These are phyloP conservation scores for Ameiurus melas DNA, from an alignment of 2,113 vertebrate genomes.

Conservation along the genomic window DNA sequence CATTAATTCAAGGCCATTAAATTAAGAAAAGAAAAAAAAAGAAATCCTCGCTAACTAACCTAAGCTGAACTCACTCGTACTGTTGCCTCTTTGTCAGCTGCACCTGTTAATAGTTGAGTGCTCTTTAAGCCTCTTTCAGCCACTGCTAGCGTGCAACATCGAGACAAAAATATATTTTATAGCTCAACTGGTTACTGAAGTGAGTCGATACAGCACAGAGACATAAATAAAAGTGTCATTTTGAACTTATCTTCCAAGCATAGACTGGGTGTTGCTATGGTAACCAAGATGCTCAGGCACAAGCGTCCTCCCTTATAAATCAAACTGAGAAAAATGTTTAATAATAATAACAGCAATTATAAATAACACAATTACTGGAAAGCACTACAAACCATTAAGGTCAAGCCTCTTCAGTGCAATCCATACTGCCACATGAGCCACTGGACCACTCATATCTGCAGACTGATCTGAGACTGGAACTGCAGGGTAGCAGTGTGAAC, in stretches of 20 bases:
- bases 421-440: constrained; percentile 62
- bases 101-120: constrained; percentile 55
- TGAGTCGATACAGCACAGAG: background rate
- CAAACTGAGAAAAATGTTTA: background rate
- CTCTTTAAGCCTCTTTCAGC: too few relatives aligned
- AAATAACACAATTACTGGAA: background rate
- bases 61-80: background rate
- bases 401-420: constrained; percentile 68
- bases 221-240: background rate
- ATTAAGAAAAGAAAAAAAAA: background rate
- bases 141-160: background rate
- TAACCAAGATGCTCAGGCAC: constrained; percentile 6
- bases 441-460: constrained; percentile 17
- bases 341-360: background rate
- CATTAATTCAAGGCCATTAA: background rate
- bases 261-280: constrained; percentile 57
- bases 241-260: background rate
- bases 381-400: constrained; percentile 64
- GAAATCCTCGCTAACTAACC: background rate
- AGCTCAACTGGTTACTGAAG: background rate
- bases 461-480: background rate
- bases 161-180: background rate
- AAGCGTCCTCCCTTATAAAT: background rate
- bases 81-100: constrained; percentile 47
- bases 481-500: background rate